Percentiles rank a stretch among this genome's conserved stretches.
Conservation (phyloP, 2,888 invertebrate genomes). For the Eumacrocentrus americanus region DNA sequence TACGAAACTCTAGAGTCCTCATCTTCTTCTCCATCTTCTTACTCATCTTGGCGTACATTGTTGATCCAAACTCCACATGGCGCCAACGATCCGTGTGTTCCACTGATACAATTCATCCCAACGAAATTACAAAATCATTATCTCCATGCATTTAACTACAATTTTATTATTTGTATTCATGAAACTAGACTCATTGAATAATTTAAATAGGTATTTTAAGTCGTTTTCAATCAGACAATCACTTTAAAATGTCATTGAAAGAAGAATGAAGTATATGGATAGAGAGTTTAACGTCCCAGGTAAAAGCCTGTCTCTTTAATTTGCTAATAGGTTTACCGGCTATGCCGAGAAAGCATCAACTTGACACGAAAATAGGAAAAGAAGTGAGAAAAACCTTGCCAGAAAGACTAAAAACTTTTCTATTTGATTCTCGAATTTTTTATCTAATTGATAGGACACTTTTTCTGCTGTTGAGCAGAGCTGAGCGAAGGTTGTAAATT, state of each 20-base stretch:
- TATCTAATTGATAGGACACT: neutral
- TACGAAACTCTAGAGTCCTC: constrained; percentile 15
- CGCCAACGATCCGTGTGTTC: neutral
- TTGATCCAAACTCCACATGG: neutral
- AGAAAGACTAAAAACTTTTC: no score
- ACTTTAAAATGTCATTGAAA: neutral
- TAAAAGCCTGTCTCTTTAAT: constrained; percentile 33
- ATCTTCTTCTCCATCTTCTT: neutral
- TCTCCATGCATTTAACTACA: neutral
- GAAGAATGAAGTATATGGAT: neutral
- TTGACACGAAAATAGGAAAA: no score
- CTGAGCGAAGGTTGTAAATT: constrained; percentile 50
- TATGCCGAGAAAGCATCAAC: no score
- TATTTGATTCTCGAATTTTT: neutral
- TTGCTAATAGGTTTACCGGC: constrained; percentile 31
- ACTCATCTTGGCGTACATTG: neutral
- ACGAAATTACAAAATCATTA: neutral
- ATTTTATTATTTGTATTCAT: constrained; percentile 2
- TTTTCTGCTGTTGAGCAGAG: neutral
- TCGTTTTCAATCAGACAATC: neutral
- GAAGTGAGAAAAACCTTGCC: neutral
- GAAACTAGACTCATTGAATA: neutral
- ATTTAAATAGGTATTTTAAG: neutral
- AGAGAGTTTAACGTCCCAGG: neutral
- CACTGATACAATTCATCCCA: neutral